phyloP scores from a whole-genome alignment of 2,888 invertebrate species.

The Polia nebulosa region DNA sequence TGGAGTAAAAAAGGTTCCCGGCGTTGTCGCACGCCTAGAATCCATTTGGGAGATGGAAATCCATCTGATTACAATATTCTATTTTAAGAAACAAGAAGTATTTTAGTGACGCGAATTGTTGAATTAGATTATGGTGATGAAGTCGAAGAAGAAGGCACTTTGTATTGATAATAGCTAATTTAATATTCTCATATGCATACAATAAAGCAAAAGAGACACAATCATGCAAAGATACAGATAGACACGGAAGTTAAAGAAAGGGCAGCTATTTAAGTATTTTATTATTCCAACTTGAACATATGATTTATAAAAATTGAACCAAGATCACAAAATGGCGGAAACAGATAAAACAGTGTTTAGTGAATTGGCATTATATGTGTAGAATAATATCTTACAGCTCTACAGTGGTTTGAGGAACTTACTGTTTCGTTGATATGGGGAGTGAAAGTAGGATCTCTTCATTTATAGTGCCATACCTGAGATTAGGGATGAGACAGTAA shows the following conservation, averaged over 20 bases:
- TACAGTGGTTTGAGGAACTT: no score
- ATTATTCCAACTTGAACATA: neutral
- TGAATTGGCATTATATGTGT: neutral
- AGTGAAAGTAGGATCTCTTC: no score
- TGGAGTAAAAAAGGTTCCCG: slow-evolving; percentile 41
- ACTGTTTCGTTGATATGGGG: no score
- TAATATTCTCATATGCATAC: neutral
- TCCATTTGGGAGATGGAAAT: slow-evolving; percentile 61
- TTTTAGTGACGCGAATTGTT: slow-evolving; percentile 31
- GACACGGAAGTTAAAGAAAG: neutral
- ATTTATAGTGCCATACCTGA: no score
- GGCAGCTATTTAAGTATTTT: neutral
- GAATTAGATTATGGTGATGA: slow-evolving; percentile 32
- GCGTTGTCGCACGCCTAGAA: slow-evolving; percentile 38
- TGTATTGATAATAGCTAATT: neutral
- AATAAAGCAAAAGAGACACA: neutral
- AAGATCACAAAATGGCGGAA: neutral
- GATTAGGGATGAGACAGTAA: no score
- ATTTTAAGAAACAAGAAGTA: slow-evolving; percentile 37
- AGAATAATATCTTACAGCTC: neutral
- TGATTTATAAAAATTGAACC: no score
- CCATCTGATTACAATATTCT: slow-evolving; percentile 46
- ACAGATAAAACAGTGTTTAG: neutral
- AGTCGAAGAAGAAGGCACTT: slow-evolving; percentile 2
- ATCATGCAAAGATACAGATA: neutral